Evolutionary conservation across 2,888 invertebrate genomes (phyloP).

Genomic region (Pyralis farinalis): DNA sequence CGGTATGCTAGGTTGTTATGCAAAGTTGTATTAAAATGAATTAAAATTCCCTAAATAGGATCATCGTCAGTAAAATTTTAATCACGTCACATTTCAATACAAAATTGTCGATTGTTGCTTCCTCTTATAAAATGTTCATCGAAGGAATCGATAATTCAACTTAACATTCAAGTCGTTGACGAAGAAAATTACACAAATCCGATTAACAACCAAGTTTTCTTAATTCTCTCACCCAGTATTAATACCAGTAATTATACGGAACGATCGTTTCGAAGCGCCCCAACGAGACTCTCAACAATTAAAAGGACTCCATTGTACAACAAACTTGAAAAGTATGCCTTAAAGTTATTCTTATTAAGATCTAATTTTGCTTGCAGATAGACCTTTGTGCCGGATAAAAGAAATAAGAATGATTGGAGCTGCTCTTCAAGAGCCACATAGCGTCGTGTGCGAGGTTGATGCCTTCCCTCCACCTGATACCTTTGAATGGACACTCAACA

Average conservation of each 20-base stretch:
- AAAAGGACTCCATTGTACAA: slow-evolving; percentile 1
- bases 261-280: slow-evolving; percentile 8
- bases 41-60: no score
- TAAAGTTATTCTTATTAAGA: not conserved
- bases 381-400: slow-evolving; percentile 89
- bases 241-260: slow-evolving; percentile 21
- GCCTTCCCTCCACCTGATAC: slow-evolving; percentile 91
- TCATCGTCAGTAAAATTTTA: no score
- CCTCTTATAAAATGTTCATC: no score
- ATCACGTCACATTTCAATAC: no score
- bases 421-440: slow-evolving; percentile 89
- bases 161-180: slow-evolving; percentile 3
- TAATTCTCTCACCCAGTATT: slow-evolving; percentile 12
- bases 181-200: slow-evolving; percentile 9
- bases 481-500: slow-evolving; percentile 95
- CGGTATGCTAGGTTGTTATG: no score
- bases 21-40: no score
- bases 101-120: no score
- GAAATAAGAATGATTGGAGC: slow-evolving; percentile 93
- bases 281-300: slow-evolving; percentile 4
- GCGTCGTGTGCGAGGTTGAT: slow-evolving; percentile 91
- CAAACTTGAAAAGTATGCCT: no score
- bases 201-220: slow-evolving; percentile 8
- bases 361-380: slow-evolving; percentile 79
- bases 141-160: not conserved